These are phyloP conservation scores for Embidobia sp. DNA, from an alignment of 2,888 invertebrate genomes.

Conservation along the genomic window DNA sequence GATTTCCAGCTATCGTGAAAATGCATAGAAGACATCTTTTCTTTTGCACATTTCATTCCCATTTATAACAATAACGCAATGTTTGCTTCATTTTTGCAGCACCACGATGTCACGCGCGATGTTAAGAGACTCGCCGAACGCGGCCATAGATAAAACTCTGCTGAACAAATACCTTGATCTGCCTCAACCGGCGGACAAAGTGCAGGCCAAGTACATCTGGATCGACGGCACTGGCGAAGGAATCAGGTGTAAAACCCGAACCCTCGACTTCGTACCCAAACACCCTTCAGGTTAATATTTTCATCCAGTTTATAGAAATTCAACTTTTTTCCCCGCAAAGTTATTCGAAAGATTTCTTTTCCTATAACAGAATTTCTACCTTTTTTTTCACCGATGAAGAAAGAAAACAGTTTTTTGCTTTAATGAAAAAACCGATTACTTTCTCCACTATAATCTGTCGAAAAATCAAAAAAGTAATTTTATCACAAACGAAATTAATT, in stretches of 20 bases:
- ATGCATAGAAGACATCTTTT: neutral
- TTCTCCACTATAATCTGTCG: too few relatives aligned
- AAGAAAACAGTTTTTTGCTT: too few relatives aligned
- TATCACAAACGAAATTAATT: too few relatives aligned
- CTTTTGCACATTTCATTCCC: neutral
- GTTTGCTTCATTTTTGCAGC: conserved; percentile 63
- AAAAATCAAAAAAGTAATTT: too few relatives aligned
- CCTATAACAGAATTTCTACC: too few relatives aligned
- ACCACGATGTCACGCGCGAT: conserved; percentile 76
- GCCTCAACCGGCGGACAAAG: conserved; percentile 89
- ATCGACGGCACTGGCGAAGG: conserved; percentile 96
- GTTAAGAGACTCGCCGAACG: conserved; percentile 90
- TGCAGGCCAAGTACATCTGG: conserved; percentile 96
- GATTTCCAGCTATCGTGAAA: conserved; percentile 19
- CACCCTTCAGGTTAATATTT: conserved; percentile 88
- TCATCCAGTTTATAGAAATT: too few relatives aligned
- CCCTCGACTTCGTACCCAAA: conserved; percentile 91
- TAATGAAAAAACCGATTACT: too few relatives aligned
- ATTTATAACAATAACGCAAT: neutral
- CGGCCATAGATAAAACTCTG: conserved; percentile 89
- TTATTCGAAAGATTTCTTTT: too few relatives aligned
- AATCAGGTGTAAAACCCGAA: conserved; percentile 93
- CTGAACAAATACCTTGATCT: conserved; percentile 88
- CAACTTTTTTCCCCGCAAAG: too few relatives aligned
- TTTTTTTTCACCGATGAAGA: too few relatives aligned